Percentiles rank a stretch among this genome's conserved stretches.
phyloP scores from a whole-genome alignment of 2,797 vertebrate species.

The Tokudaia muenninki region DNA sequence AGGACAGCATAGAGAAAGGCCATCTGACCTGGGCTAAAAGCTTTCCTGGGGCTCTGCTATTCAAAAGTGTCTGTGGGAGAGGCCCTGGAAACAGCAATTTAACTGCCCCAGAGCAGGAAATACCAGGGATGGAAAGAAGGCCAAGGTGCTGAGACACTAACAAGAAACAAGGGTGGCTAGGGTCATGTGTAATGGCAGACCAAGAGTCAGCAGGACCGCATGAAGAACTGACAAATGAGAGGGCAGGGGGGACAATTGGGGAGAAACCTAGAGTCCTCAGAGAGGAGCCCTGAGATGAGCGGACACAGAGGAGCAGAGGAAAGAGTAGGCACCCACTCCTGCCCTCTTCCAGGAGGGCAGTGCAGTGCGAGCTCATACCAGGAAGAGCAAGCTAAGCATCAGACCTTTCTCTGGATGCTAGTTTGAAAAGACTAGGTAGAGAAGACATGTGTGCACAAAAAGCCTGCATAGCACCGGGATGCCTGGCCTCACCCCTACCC shows the following conservation, averaged over 20 bases:
- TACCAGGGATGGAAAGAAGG: background rate
- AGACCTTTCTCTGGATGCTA: background rate
- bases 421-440: background rate
- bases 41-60: background rate
- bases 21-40: background rate
- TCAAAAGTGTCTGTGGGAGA: background rate
- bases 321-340: background rate
- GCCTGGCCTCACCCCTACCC: background rate
- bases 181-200: background rate
- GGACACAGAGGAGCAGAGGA: background rate
- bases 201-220: background rate
- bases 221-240: background rate
- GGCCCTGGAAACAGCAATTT: background rate
- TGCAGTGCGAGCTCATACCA: rapidly evolving
- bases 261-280: background rate
- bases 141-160: background rate
- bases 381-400: background rate
- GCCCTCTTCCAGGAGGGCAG: background rate
- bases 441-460: background rate
- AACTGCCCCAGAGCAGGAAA: constrained; percentile 4
- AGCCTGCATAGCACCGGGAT: background rate
- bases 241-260: background rate
- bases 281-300: background rate
- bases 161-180: background rate
- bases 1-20: background rate